These are phyloP conservation scores for Pseudoips prasinana DNA, from an alignment of 2,888 invertebrate genomes.

Conservation along the genomic window DNA sequence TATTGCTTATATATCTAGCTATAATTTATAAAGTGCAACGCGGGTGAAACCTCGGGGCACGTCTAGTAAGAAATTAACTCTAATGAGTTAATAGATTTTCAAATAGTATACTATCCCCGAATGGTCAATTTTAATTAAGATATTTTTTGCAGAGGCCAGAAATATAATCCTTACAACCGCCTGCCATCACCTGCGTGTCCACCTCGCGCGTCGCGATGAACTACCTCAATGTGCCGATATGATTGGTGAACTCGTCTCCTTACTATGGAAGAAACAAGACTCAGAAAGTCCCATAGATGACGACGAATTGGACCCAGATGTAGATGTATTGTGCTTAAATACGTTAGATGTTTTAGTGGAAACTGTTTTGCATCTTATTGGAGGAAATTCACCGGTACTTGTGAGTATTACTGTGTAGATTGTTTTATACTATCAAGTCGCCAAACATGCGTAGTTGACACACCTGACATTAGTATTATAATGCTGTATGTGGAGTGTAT, in stretches of 20 bases:
- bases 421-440: too few relatives aligned
- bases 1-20: too few relatives aligned
- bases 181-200: constrained; percentile 92
- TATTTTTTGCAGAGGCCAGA: constrained; percentile 87
- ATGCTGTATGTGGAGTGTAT: too few relatives aligned
- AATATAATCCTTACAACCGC: constrained; percentile 91
- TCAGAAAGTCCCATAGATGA: constrained; percentile 69
- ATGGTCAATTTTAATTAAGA: too few relatives aligned
- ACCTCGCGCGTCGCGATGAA: constrained; percentile 91
- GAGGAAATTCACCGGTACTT: constrained; percentile 87
- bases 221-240: constrained; percentile 92
- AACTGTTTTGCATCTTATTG: constrained; percentile 90
- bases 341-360: constrained; percentile 93
- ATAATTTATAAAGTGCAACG: too few relatives aligned
- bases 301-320: constrained; percentile 83
- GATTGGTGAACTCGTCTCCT: constrained; percentile 89
- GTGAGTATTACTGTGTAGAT: constrained; percentile 52
- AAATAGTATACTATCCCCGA: too few relatives aligned
- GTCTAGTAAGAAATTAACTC: too few relatives aligned
- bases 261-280: constrained; percentile 77
- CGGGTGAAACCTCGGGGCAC: too few relatives aligned
- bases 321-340: constrained; percentile 91
- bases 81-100: too few relatives aligned
- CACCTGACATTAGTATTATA: too few relatives aligned
- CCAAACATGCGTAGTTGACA: too few relatives aligned